phyloP scores from a whole-genome alignment of 2,797 vertebrate species.

The Propithecus deckenii region DNA sequence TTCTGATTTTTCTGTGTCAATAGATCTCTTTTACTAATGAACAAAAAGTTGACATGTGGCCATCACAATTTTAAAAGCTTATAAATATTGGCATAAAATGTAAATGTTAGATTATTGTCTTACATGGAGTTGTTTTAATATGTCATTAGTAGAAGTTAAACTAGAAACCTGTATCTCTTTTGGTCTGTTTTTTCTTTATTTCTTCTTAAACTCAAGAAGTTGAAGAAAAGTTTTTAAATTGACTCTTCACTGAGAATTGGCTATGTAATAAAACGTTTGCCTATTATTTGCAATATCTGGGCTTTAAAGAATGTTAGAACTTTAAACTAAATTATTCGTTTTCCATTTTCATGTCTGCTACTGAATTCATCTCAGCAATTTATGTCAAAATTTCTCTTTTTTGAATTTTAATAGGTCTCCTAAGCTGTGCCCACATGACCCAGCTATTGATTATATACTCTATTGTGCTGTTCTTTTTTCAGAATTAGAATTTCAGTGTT shows the following conservation, averaged over 20 bases:
- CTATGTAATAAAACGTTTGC: not conserved
- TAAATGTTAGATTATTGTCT: not conserved
- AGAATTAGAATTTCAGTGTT: conserved; percentile 5
- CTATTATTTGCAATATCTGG: not conserved
- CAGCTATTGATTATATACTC: not conserved
- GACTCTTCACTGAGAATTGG: not conserved
- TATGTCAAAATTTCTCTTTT: not conserved
- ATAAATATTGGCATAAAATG: not conserved
- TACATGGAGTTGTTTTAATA: not conserved
- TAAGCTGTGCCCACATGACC: not conserved
- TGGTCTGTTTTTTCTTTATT: not conserved
- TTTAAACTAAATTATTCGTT: not conserved
- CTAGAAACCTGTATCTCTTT: not conserved
- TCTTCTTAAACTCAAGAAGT: not conserved
- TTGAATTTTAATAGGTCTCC: not conserved
- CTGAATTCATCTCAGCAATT: not conserved
- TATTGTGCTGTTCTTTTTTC: not conserved
- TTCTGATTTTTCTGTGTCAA: not conserved
- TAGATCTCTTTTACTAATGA: not conserved
- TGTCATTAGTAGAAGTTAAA: not conserved
- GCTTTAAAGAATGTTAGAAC: not conserved
- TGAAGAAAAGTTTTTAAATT: not conserved
- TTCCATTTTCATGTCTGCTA: not conserved
- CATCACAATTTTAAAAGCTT: not conserved
- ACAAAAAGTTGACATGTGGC: not conserved